Evolutionary conservation across 2,888 invertebrate species (phyloP).

Genomic region (Julus scanicus): DNA sequence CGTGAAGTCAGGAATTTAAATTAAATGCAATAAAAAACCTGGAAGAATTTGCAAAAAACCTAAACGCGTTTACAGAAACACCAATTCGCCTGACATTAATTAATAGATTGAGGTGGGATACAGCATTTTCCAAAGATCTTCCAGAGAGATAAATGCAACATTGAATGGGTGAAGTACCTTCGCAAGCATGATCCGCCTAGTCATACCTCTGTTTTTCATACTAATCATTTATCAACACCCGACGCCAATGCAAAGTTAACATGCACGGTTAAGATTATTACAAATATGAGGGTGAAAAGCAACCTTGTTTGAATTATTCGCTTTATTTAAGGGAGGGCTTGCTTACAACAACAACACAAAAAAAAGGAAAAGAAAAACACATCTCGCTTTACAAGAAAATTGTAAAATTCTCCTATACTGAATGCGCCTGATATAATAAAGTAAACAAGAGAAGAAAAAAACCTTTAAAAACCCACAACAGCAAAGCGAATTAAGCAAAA

Average conservation of each 20-base stretch:
- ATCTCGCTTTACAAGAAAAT: background rate
- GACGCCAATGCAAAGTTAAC: background rate
- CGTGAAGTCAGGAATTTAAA: background rate
- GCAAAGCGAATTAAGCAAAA: constrained; percentile 17
- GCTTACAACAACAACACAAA: background rate
- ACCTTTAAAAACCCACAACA: background rate
- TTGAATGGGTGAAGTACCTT: constrained; percentile 18
- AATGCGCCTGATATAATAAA: background rate
- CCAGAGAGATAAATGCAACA: background rate
- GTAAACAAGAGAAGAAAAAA: background rate
- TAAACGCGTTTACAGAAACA: background rate
- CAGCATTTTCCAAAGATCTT: constrained; percentile 7
- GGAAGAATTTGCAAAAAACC: background rate
- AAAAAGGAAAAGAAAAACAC: background rate
- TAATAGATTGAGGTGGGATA: constrained; percentile 34
- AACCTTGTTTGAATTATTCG: constrained; percentile 9
- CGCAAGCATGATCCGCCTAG: constrained; percentile 6
- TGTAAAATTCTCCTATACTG: background rate
- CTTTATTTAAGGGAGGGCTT: constrained; percentile 20
- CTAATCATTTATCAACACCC: constrained; percentile 2
- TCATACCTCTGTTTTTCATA: background rate
- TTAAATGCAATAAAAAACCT: background rate
- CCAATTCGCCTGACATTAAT: constrained; percentile 36
- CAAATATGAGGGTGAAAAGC: constrained; percentile 26
- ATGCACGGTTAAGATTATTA: background rate